phyloP scores from a whole-genome alignment of 2,797 vertebrate genomes.

The Trachurus trachurus region DNA sequence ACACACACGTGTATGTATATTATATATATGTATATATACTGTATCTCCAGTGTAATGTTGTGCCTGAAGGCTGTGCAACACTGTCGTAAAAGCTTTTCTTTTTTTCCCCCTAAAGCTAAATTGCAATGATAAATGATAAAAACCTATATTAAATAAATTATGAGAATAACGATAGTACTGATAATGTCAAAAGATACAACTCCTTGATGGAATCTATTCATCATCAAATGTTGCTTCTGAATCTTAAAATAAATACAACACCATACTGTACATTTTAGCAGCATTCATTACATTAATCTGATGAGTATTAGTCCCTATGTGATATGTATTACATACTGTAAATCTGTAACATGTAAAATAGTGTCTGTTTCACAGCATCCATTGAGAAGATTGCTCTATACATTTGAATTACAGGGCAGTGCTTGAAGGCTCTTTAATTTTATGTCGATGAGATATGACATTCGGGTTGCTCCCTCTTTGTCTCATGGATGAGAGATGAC shows the following conservation, averaged over 20 bases:
- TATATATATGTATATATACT: too few relatives aligned
- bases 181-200: too few relatives aligned
- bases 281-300: not conserved
- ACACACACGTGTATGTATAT: constrained; percentile 3
- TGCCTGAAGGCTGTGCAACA: constrained; percentile 5
- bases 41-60: constrained; percentile 4
- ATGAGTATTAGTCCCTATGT: not conserved
- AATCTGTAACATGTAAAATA: constrained; percentile 6
- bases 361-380: constrained; percentile 9
- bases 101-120: not conserved
- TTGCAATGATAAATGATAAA: not conserved
- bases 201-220: not conserved
- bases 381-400: not conserved
- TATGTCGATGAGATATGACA: too few relatives aligned
- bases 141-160: not conserved
- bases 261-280: not conserved
- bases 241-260: not conserved
- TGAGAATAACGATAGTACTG: too few relatives aligned
- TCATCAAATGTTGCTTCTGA: not conserved
- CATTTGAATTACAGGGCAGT: constrained; percentile 22
- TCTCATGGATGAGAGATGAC: too few relatives aligned
- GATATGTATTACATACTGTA: not conserved
- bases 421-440: constrained; percentile 16
- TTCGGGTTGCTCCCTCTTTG: too few relatives aligned
- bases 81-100: not conserved